Percentiles rank a stretch among this genome's conserved stretches.
These are phyloP conservation scores for Dendrolimus houi DNA, from an alignment of 2,888 invertebrate genomes.

Conservation along the genomic window DNA sequence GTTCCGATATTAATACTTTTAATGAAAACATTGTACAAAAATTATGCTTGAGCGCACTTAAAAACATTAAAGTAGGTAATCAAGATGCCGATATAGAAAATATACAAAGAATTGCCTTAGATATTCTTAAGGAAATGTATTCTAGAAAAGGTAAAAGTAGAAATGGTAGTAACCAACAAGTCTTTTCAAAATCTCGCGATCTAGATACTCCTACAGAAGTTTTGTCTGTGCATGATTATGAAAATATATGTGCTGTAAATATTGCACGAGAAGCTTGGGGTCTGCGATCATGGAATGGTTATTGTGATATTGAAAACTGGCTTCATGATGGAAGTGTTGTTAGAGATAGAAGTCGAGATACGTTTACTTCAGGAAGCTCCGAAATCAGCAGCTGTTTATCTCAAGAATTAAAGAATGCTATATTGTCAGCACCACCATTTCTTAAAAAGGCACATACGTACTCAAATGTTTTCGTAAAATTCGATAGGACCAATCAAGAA, in stretches of 20 bases:
- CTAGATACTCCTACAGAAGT: slow-evolving; percentile 74
- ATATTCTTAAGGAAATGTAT: slow-evolving; percentile 72
- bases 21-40: slow-evolving; percentile 75
- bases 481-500: slow-evolving; percentile 55
- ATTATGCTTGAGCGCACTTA: slow-evolving; percentile 67
- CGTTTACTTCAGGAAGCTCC: slow-evolving; percentile 75
- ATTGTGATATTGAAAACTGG: slow-evolving; percentile 79
- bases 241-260: slow-evolving; percentile 80
- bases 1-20: slow-evolving; percentile 71
- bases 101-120: slow-evolving; percentile 71
- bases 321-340: slow-evolving; percentile 78
- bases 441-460: slow-evolving; percentile 62
- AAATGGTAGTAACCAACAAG: slow-evolving; percentile 39
- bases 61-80: slow-evolving; percentile 72
- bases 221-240: slow-evolving; percentile 79
- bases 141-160: slow-evolving; percentile 65
- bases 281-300: slow-evolving; percentile 79
- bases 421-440: slow-evolving; percentile 59
- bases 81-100: slow-evolving; percentile 73
- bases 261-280: slow-evolving; percentile 80
- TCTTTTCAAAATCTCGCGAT: slow-evolving; percentile 60
- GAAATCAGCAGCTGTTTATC: slow-evolving; percentile 71
- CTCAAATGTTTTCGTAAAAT: slow-evolving; percentile 65
- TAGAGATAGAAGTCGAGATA: slow-evolving; percentile 74
- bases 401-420: slow-evolving; percentile 61